Base-by-base conservation (phyloP, 2,797 vertebrate genomes). In the Pristis pectinata region DNA sequence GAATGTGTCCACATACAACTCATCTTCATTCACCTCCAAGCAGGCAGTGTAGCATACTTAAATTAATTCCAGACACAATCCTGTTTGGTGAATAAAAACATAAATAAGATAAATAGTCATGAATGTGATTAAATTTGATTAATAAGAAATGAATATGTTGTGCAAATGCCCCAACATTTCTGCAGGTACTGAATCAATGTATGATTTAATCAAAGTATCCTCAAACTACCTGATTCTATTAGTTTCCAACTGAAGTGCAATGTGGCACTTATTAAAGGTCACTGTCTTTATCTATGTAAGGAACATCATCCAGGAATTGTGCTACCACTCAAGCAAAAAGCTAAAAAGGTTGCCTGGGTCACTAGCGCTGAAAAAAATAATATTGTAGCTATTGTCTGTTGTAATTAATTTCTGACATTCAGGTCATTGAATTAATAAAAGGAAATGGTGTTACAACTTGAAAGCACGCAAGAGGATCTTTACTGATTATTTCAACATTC, bases 21-120 rank as follows among this genome's bases (percentile, higher is more conserved):
- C 37, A 76, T 94, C 92, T 94, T 94, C 92, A 94, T 94, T 94
- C 92, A 94, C 6, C 27, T 94, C 72, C 92, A 94, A 44, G 44
- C 70, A 94, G 92, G 70, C 92, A 94, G 70, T 4, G 27, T 70
- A 74, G 67, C 92, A 94, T 10, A 91, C 27, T 19, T 93, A n/a
- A 74, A 76, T 49, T 93, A 93, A 44, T 56, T 41, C 44, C 24
- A 76, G 27, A n/a, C 44, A 34, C 34, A 94, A 76, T 74, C 87
- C 92, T 94, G 70, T 94, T 74, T 76, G 53, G 41, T 30, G 24
- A 74, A 94, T 34, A 76, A 94, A 94, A 41, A 49, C 24, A 72
- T 34, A 49, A 27, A 34, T 34, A 19, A 74, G 44, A n/a, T 34
- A 87, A 87, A 87, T 6, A 94, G 9, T 0, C 41, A 41, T 89